phyloP scores from a whole-genome alignment of 2,113 vertebrate species.

The Semnornis frantzii region DNA sequence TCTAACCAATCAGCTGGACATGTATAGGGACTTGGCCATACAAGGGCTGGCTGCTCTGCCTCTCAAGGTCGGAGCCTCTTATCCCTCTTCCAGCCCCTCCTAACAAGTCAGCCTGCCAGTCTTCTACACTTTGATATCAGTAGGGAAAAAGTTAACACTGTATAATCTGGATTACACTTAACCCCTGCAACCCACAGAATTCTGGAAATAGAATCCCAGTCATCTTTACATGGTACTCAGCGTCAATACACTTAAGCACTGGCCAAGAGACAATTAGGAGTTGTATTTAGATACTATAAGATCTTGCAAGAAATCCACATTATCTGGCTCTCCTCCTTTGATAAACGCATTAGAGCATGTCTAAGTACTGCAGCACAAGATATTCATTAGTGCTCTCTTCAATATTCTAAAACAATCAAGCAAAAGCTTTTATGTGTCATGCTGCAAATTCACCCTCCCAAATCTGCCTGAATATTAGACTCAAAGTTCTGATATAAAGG shows the following conservation, averaged over 20 bases:
- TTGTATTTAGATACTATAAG: neutral
- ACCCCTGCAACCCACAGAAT: slow-evolving; percentile 16
- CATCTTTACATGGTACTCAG: neutral
- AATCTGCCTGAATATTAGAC: neutral
- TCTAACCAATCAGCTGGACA: slow-evolving; percentile 76
- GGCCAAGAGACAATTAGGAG: neutral
- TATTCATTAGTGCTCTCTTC: neutral
- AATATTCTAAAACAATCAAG: neutral
- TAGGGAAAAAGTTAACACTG: slow-evolving; percentile 67
- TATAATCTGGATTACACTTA: slow-evolving; percentile 54
- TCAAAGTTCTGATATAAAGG: neutral
- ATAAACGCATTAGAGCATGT: neutral
- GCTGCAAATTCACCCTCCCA: neutral
- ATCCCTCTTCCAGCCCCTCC: slow-evolving; percentile 57
- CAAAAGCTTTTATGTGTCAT: neutral
- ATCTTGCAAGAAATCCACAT: neutral
- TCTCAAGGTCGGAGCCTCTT: slow-evolving; percentile 76
- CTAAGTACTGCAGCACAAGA: neutral
- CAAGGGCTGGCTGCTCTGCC: slow-evolving; percentile 73
- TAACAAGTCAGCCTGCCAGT: slow-evolving; percentile 58
- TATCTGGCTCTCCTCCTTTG: neutral
- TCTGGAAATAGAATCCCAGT: neutral
- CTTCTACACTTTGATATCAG: slow-evolving; percentile 68
- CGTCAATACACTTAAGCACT: neutral
- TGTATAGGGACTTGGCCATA: slow-evolving; percentile 76